phyloP scores from a whole-genome alignment of 2,113 vertebrate genomes.

The Upupa epops region DNA sequence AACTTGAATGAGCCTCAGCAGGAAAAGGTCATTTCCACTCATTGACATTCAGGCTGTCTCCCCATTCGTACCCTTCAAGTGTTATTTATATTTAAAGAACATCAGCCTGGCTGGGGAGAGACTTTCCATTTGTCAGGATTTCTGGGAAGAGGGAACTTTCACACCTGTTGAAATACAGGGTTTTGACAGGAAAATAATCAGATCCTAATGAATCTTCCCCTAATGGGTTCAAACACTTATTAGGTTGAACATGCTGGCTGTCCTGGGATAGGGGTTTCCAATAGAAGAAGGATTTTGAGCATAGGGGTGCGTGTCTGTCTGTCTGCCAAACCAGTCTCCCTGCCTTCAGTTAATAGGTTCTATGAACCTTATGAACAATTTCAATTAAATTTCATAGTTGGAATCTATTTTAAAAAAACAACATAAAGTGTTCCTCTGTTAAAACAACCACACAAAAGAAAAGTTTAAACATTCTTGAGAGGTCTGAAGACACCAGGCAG shows the following conservation, averaged over 20 bases:
- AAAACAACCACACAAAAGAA: background rate
- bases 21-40: constrained; percentile 60
- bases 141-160: constrained; percentile 37
- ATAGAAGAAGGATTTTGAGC: background rate
- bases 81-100: background rate
- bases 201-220: background rate
- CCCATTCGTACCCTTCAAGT: background rate
- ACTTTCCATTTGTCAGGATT: background rate
- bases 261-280: background rate
- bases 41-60: constrained; percentile 41
- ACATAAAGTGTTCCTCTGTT: background rate
- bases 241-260: too few species aligned
- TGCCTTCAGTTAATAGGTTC: background rate
- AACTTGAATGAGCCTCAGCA: background rate
- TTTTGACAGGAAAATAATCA: background rate
- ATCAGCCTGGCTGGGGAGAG: background rate
- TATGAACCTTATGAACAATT: background rate
- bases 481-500: background rate
- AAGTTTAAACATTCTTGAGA: too few species aligned
- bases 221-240: background rate
- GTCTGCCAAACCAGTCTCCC: background rate
- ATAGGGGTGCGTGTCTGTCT: background rate
- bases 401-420: background rate
- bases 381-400: background rate
- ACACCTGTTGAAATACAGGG: background rate